Evolutionary conservation across 1,140 invertebrate species (phyloP).

Genomic region (Amyelois transitella): DNA sequence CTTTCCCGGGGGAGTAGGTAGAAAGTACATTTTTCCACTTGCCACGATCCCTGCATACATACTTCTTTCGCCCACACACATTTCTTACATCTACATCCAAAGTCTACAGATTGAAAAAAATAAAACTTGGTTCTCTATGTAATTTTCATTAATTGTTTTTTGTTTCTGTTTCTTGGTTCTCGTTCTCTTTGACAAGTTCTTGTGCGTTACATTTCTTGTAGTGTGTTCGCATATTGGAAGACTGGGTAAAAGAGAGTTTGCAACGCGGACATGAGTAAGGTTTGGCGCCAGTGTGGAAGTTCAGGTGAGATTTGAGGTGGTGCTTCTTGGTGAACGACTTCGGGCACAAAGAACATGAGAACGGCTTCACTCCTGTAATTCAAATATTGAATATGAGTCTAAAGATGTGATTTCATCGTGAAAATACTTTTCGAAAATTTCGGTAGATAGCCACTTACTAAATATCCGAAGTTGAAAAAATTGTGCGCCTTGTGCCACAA

Average conservation of each 20-base stretch:
- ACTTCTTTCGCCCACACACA: too few relatives aligned
- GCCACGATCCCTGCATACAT: too few relatives aligned
- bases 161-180: too few relatives aligned
- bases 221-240: slow-evolving; percentile 87
- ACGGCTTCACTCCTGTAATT: slow-evolving; percentile 84
- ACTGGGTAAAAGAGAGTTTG: slow-evolving; percentile 83
- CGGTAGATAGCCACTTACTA: neutral
- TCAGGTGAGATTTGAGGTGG: slow-evolving; percentile 88
- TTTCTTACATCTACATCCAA: too few relatives aligned
- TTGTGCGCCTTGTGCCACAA: too few relatives aligned
- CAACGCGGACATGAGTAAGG: slow-evolving; percentile 85
- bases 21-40: too few relatives aligned
- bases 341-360: slow-evolving; percentile 87
- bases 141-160: too few relatives aligned
- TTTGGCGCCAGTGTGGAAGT: slow-evolving; percentile 85
- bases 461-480: too few relatives aligned
- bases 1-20: too few relatives aligned
- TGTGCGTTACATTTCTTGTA: slow-evolving; percentile 78
- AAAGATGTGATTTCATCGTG: too few relatives aligned
- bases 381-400: neutral
- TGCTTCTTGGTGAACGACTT: slow-evolving; percentile 92
- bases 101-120: too few relatives aligned
- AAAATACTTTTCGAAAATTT: slow-evolving; percentile 5
- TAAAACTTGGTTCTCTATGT: too few relatives aligned
- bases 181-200: slow-evolving; percentile 8